Conservation (phyloP, 2,797 vertebrate genomes). For the Sorex maritimensis region DNA sequence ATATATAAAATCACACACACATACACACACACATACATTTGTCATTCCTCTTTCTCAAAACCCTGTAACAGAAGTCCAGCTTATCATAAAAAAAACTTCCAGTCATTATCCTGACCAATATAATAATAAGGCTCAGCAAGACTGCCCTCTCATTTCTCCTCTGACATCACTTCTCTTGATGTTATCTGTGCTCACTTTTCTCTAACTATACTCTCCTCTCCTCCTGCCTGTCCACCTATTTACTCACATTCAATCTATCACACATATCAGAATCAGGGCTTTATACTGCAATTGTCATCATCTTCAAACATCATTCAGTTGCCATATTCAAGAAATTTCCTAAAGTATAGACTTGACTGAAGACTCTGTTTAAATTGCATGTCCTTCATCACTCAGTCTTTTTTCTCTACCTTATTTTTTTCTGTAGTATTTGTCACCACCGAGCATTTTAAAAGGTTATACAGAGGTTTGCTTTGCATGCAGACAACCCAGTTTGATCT, state of each 20-base stretch:
- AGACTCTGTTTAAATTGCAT: constrained; percentile 11
- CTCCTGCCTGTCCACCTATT: neutral
- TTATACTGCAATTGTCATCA: neutral
- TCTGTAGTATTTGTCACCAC: neutral
- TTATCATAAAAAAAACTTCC: neutral
- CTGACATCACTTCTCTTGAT: neutral
- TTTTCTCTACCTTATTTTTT: neutral
- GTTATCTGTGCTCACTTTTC: neutral
- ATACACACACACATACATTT: neutral
- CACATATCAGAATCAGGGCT: neutral
- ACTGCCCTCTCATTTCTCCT: neutral
- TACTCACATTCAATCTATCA: neutral
- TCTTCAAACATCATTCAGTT: neutral
- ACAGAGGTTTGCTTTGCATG: too few species aligned
- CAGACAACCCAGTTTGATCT: too few species aligned
- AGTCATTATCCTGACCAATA: neutral
- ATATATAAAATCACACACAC: too few species aligned
- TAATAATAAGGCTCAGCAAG: neutral
- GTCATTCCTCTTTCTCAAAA: neutral
- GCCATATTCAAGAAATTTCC: neutral
- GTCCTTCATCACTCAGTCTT: neutral
- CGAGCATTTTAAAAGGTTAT: too few species aligned
- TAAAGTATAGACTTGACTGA: neutral
- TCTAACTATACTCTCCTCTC: neutral
- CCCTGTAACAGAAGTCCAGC: neutral